phyloP scores from a whole-genome alignment of 2,797 vertebrate genomes.

The Tadarida brasiliensis region DNA sequence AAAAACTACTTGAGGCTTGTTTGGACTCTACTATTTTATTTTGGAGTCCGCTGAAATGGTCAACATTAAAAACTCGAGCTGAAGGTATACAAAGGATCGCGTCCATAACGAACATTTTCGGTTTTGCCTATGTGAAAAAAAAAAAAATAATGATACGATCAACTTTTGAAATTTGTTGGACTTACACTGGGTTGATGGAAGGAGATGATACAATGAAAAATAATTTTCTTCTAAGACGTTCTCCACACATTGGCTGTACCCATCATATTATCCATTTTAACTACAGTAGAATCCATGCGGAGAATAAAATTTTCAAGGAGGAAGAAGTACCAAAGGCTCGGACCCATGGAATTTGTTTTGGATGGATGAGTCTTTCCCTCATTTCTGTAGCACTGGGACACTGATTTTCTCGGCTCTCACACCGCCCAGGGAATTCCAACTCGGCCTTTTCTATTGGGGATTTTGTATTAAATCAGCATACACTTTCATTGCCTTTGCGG shows the following conservation, averaged over 20 bases:
- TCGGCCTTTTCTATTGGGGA: background rate
- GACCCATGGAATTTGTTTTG: background rate
- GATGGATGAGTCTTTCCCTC: accelerated
- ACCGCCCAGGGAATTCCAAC: background rate
- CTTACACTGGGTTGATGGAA: too few species aligned
- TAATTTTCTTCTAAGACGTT: background rate
- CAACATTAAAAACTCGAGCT: background rate
- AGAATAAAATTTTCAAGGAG: background rate
- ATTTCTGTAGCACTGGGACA: background rate
- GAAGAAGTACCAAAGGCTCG: background rate
- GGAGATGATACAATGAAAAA: background rate
- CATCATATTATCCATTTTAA: background rate
- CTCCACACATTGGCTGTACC: background rate
- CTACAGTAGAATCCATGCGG: background rate
- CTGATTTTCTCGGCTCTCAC: background rate
- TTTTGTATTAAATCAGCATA: background rate
- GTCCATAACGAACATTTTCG: background rate
- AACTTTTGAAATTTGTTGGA: background rate
- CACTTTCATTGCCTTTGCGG: background rate
- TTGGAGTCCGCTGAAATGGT: background rate
- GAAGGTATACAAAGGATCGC: background rate
- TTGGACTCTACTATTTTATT: background rate
- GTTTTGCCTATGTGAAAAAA: background rate
- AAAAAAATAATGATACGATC: background rate
- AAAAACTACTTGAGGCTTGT: background rate